Evolutionary conservation across 2,888 invertebrate genomes (phyloP).

Genomic region (Hemithea aestivaria): DNA sequence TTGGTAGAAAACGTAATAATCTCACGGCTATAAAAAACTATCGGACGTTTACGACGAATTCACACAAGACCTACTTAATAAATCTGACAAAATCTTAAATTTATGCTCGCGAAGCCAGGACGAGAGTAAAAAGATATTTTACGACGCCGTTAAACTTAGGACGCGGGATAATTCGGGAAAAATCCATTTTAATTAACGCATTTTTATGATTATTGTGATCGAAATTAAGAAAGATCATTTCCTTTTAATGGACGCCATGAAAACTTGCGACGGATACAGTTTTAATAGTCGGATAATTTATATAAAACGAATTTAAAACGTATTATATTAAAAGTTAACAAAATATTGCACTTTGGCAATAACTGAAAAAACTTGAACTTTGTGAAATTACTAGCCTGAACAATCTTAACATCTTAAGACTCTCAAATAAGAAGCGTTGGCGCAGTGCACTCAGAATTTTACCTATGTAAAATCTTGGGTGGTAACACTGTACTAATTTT

Average conservation of each 20-base stretch:
- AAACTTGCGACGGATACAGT: conserved; percentile 18
- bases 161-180: conserved; percentile 54
- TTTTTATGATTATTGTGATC: conserved; percentile 42
- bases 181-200: conserved; percentile 65
- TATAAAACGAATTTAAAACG: conserved; percentile 1
- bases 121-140: conserved; percentile 47
- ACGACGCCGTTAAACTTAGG: conserved; percentile 58
- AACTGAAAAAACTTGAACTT: too few relatives aligned
- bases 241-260: conserved; percentile 27
- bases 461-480: too few relatives aligned
- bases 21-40: conserved; percentile 64
- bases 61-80: conserved; percentile 72
- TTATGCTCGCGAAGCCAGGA: conserved; percentile 59
- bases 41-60: conserved; percentile 73
- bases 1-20: conserved; percentile 56
- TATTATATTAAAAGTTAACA: too few relatives aligned
- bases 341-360: too few relatives aligned
- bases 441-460: too few relatives aligned
- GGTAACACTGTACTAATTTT: too few relatives aligned
- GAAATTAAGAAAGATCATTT: conserved; percentile 42
- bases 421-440: too few relatives aligned
- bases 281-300: conserved; percentile 9
- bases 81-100: conserved; percentile 72
- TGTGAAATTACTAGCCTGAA: too few relatives aligned
- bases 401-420: too few relatives aligned